Evolutionary conservation across 2,888 invertebrate species (phyloP).

Genomic region (Cerceris ruficornis): DNA sequence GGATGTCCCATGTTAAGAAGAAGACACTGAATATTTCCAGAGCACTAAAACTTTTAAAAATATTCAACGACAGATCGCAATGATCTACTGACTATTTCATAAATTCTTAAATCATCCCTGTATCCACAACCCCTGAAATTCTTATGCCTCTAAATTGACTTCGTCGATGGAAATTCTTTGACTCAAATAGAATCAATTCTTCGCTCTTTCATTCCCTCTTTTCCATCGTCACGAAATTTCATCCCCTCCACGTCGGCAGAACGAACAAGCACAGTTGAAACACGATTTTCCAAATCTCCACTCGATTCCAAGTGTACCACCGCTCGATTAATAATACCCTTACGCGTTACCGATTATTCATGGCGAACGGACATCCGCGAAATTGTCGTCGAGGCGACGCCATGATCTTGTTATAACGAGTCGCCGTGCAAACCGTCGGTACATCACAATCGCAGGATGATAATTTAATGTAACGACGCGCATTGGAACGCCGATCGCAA

Average conservation of each 20-base stretch:
- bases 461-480: slow-evolving; percentile 76
- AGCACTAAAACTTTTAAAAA: too few species aligned
- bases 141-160: too few species aligned
- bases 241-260: not conserved
- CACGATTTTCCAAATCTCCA: not conserved
- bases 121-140: too few species aligned
- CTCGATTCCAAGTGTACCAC: not conserved
- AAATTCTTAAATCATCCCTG: too few species aligned
- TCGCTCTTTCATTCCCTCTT: not conserved
- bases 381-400: slow-evolving; percentile 65
- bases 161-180: not conserved
- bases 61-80: too few species aligned
- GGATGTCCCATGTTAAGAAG: too few species aligned
- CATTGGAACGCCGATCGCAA: slow-evolving; percentile 68
- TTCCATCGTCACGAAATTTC: not conserved
- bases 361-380: slow-evolving; percentile 57
- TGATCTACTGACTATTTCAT: too few species aligned
- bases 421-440: slow-evolving; percentile 64
- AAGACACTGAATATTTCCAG: too few species aligned
- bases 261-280: not conserved
- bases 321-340: slow-evolving; percentile 28
- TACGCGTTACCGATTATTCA: slow-evolving; percentile 38
- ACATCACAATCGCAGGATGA: slow-evolving; percentile 71
- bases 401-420: slow-evolving; percentile 67
- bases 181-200: not conserved